Conservation (phyloP, 2,888 invertebrate genomes). For the Pedicia rivosa region DNA sequence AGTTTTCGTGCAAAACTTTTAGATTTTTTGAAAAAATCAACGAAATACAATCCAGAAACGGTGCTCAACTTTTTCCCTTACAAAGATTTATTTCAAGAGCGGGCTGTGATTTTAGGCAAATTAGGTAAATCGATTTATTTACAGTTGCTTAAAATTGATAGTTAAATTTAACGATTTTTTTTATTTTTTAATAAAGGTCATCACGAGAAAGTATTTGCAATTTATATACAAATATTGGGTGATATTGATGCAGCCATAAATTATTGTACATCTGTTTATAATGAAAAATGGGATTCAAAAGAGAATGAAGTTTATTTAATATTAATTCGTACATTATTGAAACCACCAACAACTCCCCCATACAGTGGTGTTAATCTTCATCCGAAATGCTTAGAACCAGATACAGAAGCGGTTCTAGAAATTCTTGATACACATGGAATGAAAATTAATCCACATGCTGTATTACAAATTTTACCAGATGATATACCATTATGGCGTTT, state of each 20-base stretch:
- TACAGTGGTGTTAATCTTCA: constrained; percentile 31
- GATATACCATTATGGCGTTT: constrained; percentile 60
- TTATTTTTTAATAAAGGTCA: too few species aligned
- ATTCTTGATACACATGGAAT: constrained; percentile 72
- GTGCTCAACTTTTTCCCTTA: constrained; percentile 75
- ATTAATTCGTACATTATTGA: constrained; percentile 27
- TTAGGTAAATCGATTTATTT: constrained; percentile 48
- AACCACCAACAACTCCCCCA: constrained; percentile 30
- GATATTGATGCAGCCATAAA: constrained; percentile 68
- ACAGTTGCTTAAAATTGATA: not conserved
- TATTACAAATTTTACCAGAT: constrained; percentile 50
- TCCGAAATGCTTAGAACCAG: constrained; percentile 48
- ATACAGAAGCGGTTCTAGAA: constrained; percentile 61
- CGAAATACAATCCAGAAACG: constrained; percentile 69
- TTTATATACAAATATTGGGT: constrained; percentile 79
- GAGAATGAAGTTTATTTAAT: constrained; percentile 15
- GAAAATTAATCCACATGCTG: constrained; percentile 69
- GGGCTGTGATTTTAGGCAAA: constrained; percentile 85
- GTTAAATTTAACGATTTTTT: not conserved
- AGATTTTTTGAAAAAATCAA: constrained; percentile 65
- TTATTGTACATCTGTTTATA: constrained; percentile 63
- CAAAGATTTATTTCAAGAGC: constrained; percentile 74
- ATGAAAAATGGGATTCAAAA: constrained; percentile 12
- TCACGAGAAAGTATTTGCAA: constrained; percentile 83
- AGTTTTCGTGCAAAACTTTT: constrained; percentile 43